These are phyloP conservation scores for Catharus minimus DNA, from an alignment of 2,113 vertebrate species.

Conservation along the genomic window DNA sequence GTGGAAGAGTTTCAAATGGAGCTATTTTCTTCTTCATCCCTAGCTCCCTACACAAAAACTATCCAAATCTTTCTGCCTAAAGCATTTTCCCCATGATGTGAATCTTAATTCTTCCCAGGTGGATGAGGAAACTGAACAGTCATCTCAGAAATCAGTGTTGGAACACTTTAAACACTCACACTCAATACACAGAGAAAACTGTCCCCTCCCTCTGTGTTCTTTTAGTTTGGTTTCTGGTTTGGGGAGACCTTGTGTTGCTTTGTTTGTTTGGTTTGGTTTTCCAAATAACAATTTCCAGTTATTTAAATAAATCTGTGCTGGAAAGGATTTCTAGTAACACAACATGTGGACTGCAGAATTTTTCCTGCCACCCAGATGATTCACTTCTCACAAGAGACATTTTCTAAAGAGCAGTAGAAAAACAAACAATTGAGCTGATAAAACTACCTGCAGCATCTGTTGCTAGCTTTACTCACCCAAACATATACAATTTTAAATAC, in stretches of 20 bases:
- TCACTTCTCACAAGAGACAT: background rate
- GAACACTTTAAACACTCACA: background rate
- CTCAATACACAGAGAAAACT: background rate
- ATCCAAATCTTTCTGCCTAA: background rate
- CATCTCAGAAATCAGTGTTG: background rate
- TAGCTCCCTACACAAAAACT: background rate
- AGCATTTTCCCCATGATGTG: background rate
- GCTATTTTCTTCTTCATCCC: background rate
- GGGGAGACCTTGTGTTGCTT: background rate
- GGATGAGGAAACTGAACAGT: background rate
- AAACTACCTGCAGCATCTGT: background rate
- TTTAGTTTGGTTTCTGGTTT: background rate
- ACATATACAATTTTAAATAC: background rate
- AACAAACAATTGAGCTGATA: background rate
- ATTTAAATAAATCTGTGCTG: background rate
- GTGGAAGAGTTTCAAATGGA: background rate
- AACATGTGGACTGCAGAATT: fast-evolving
- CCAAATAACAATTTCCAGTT: background rate
- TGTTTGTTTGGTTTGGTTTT: background rate
- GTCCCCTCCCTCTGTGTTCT: fast-evolving
- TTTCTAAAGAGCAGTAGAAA: no score
- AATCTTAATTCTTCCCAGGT: background rate
- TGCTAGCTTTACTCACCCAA: background rate
- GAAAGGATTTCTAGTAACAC: background rate
- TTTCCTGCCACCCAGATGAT: background rate